phyloP scores from a whole-genome alignment of 2,888 invertebrate species.

The Nomada flava region DNA sequence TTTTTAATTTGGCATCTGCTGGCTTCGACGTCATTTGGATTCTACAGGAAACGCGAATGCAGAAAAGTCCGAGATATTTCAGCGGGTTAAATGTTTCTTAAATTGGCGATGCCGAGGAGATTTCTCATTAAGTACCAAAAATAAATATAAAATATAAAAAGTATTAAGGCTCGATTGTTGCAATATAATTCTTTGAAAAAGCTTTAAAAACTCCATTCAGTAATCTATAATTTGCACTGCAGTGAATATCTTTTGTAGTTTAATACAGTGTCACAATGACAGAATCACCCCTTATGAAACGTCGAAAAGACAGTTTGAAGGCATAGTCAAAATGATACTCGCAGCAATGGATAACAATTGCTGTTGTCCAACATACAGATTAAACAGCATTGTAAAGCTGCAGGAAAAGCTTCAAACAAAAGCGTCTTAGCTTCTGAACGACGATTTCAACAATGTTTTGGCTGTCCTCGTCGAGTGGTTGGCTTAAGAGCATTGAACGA shows the following conservation, averaged over 20 bases:
- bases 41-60: too few relatives aligned
- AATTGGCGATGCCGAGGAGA: background rate
- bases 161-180: background rate
- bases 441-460: conserved; percentile 40
- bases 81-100: too few relatives aligned
- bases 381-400: conserved; percentile 21
- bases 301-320: conserved; percentile 9
- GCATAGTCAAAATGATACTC: conserved; percentile 10
- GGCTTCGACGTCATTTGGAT: too few relatives aligned
- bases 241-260: background rate
- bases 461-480: conserved; percentile 47
- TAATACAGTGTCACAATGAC: background rate
- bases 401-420: conserved; percentile 46
- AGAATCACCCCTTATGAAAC: background rate
- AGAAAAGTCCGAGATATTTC: background rate
- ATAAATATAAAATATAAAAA: background rate
- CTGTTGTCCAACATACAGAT: conserved; percentile 40
- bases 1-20: background rate
- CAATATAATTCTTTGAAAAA: background rate
- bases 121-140: background rate
- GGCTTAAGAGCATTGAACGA: conserved; percentile 70
- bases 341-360: conserved; percentile 27
- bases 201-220: background rate
- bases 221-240: background rate
- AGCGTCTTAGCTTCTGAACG: conserved; percentile 51